phyloP scores from a whole-genome alignment of 2,113 vertebrate genomes.

The Pedionomus torquatus region DNA sequence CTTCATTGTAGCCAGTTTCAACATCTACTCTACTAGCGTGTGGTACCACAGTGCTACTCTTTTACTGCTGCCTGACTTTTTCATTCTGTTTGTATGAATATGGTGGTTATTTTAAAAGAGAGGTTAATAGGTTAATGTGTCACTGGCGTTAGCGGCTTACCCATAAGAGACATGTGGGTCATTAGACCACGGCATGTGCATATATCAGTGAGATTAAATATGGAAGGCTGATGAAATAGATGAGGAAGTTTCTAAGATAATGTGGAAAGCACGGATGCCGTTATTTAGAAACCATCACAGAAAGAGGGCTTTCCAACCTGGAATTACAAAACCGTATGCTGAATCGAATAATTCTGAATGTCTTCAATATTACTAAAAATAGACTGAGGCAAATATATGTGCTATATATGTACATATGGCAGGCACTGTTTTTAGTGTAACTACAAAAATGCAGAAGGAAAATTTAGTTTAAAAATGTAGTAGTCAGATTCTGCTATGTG shows the following conservation, averaged over 20 bases:
- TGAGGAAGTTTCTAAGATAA: conserved; percentile 28
- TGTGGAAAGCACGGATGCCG: neutral
- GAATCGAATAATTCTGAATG: neutral
- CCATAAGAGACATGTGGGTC: conserved; percentile 38
- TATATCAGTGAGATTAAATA: conserved; percentile 43
- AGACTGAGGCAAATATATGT: neutral
- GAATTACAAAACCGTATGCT: neutral
- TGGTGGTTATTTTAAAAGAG: conserved; percentile 31
- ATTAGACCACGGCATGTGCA: neutral
- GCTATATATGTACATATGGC: neutral
- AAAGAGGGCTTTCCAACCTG: conserved; percentile 9
- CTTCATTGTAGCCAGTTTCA: neutral
- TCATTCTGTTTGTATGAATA: neutral
- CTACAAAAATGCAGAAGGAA: neutral
- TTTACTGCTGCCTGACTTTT: neutral
- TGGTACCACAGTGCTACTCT: neutral
- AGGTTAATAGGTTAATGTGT: conserved; percentile 64
- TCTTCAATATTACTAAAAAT: neutral
- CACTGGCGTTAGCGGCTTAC: conserved; percentile 26
- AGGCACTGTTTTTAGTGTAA: neutral
- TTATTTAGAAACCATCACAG: neutral
- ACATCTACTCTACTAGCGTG: neutral
- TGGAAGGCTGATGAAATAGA: conserved; percentile 6
- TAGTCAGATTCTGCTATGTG: neutral
- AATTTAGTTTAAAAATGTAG: neutral